Conservation (phyloP, 1,140 invertebrate genomes). For the Formica selysi region DNA sequence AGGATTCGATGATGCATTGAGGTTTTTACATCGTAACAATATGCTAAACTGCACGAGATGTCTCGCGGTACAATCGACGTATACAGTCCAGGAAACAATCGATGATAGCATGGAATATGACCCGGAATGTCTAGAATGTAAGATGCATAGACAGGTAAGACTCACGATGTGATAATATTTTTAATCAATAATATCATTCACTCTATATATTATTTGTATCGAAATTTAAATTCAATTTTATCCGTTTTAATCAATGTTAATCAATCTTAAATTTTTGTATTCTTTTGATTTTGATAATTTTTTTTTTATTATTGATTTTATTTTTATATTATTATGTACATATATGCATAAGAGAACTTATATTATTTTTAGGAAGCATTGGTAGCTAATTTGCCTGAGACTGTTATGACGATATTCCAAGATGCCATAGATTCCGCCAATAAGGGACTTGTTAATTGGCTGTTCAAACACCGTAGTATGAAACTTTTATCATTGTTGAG, state of each 20-base stretch:
- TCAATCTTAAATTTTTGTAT: background rate
- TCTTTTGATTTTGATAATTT: no score
- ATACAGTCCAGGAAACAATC: slow-evolving; percentile 90
- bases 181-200: slow-evolving; percentile 2
- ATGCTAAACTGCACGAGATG: slow-evolving; percentile 95
- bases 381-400: slow-evolving; percentile 94
- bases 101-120: slow-evolving; percentile 92
- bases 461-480: slow-evolving; percentile 94
- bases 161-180: slow-evolving; percentile 42
- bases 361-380: slow-evolving; percentile 90
- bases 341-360: background rate
- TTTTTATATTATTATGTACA: background rate
- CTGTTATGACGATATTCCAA: slow-evolving; percentile 94
- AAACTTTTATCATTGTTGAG: slow-evolving; percentile 92
- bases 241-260: background rate
- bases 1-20: slow-evolving; percentile 98
- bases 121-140: slow-evolving; percentile 94
- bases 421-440: slow-evolving; percentile 96
- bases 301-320: background rate
- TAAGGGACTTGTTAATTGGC: slow-evolving; percentile 95
- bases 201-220: background rate
- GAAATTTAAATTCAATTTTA: slow-evolving; percentile 2
- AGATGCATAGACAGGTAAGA: slow-evolving; percentile 92
- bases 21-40: slow-evolving; percentile 97
- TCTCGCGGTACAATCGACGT: slow-evolving; percentile 93